Evolutionary conservation across 92 coral and sea anemone species (phyloP).

Genomic region (Parazoanthus swiftii): DNA sequence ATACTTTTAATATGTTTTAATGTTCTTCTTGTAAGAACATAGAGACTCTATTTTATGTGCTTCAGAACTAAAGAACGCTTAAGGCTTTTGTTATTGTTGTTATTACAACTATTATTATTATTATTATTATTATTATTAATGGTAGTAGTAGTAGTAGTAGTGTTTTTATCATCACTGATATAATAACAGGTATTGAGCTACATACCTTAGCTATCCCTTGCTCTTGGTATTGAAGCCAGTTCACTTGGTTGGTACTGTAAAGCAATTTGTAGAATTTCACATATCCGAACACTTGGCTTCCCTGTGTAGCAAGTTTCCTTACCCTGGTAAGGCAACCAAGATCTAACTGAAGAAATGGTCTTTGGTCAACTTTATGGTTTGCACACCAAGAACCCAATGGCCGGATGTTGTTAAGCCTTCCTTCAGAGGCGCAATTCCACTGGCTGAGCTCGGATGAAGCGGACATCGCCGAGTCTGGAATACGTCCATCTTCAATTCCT

Average conservation of each 20-base stretch:
- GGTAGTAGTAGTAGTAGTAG: too few relatives aligned
- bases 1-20: too few relatives aligned
- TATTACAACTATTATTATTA: not conserved
- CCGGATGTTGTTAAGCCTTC: slow-evolving; percentile 59
- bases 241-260: slow-evolving; percentile 74
- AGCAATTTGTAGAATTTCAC: slow-evolving; percentile 56
- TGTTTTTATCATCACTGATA: not conserved
- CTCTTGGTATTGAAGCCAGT: slow-evolving; percentile 55
- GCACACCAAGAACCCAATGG: slow-evolving; percentile 69
- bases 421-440: slow-evolving; percentile 60
- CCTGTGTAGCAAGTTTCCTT: slow-evolving; percentile 71
- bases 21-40: too few relatives aligned
- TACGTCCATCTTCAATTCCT: slow-evolving; percentile 26
- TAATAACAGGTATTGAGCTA: not conserved
- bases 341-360: slow-evolving; percentile 66
- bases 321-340: slow-evolving; percentile 57
- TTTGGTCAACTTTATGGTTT: slow-evolving; percentile 37
- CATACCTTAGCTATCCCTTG: slow-evolving; percentile 42
- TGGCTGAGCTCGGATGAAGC: slow-evolving; percentile 66
- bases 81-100: too few relatives aligned
- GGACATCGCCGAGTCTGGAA: slow-evolving; percentile 44
- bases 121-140: too few relatives aligned
- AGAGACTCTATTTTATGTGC: too few relatives aligned
- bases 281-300: slow-evolving; percentile 69
- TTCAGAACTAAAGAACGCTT: too few relatives aligned